Evolutionary conservation across 2,888 invertebrate genomes (phyloP).

Genomic region (Sesamia inferens): DNA sequence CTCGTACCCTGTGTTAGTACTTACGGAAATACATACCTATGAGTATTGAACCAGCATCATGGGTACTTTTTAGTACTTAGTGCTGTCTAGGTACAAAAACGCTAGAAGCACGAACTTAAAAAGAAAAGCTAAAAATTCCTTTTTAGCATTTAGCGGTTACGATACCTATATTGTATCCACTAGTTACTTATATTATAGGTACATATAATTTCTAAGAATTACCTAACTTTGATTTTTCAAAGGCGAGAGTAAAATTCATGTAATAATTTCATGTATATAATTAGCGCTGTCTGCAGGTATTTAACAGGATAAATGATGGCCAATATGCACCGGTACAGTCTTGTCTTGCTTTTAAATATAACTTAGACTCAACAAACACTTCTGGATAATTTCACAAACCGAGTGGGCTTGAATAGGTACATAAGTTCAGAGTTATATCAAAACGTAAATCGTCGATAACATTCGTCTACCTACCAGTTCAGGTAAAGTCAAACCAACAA

Average conservation of each 20-base stretch:
- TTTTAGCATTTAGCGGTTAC: too few relatives aligned
- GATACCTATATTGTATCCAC: too few relatives aligned
- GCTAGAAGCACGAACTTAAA: too few relatives aligned
- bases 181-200: too few relatives aligned
- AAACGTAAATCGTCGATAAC: slow-evolving; percentile 70
- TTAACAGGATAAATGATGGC: slow-evolving; percentile 26
- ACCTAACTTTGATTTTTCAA: background rate
- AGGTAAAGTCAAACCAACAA: slow-evolving; percentile 71
- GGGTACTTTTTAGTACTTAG: too few relatives aligned
- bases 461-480: slow-evolving; percentile 59
- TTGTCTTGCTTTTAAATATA: slow-evolving; percentile 52
- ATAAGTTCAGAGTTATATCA: slow-evolving; percentile 67
- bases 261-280: slow-evolving; percentile 10
- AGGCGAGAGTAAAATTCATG: background rate
- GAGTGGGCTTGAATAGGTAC: slow-evolving; percentile 60
- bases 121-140: too few relatives aligned
- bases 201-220: background rate
- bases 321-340: slow-evolving; percentile 41
- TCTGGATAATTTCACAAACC: slow-evolving; percentile 59
- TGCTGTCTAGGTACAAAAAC: too few relatives aligned
- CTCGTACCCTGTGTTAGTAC: too few relatives aligned
- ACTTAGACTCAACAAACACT: slow-evolving; percentile 64
- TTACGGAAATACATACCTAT: too few relatives aligned
- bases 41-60: too few relatives aligned
- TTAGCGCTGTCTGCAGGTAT: slow-evolving; percentile 29